Evolutionary conservation across 2,888 invertebrate genomes (phyloP).

Genomic region (Rhyacophila evoluta): DNA sequence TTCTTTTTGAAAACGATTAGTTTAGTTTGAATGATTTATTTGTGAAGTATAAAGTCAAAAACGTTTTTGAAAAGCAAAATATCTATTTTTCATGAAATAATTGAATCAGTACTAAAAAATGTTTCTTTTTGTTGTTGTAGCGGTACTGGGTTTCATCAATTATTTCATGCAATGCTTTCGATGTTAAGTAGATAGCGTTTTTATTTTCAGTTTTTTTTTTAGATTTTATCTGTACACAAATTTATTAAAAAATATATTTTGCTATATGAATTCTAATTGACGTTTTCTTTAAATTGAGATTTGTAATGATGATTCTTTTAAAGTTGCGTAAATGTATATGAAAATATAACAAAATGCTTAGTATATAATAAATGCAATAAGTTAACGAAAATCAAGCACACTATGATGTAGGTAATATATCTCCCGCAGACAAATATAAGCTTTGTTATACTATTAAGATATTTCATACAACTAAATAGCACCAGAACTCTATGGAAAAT

Average conservation of each 20-base stretch:
- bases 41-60: conserved; percentile 25
- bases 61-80: conserved; percentile 2
- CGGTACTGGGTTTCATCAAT: background rate
- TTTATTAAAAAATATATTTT: conserved; percentile 31
- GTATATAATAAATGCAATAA: conserved; percentile 21
- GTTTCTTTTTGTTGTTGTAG: background rate
- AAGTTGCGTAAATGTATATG: conserved; percentile 33
- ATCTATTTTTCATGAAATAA: background rate
- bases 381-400: conserved; percentile 12
- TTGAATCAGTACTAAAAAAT: background rate
- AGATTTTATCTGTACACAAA: conserved; percentile 26
- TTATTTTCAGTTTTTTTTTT: conserved; percentile 28
- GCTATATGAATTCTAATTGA: conserved; percentile 15
- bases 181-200: background rate
- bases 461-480: background rate
- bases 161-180: background rate
- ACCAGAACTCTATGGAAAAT: background rate
- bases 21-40: background rate
- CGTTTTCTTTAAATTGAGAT: background rate
- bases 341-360: conserved; percentile 23
- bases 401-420: conserved; percentile 13
- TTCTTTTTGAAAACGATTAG: background rate
- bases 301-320: background rate
- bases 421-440: background rate
- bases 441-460: background rate